A percentile compares a stretch with the other conserved stretches of the same genome.
Evolutionary conservation across 2,113 vertebrate species (phyloP).

Genomic region (Protobothrops mucrosquamatus): DNA sequence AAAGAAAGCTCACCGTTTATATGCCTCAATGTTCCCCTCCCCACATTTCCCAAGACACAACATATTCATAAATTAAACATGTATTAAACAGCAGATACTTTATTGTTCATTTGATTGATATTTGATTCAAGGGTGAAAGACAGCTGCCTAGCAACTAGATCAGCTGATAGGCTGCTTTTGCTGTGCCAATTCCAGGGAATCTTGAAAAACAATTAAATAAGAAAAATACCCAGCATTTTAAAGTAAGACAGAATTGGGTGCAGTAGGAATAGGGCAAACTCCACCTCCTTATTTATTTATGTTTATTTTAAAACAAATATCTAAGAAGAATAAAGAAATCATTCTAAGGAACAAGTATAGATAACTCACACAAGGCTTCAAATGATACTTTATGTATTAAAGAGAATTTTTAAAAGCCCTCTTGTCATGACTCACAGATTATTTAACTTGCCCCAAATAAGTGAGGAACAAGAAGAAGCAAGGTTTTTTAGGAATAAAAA

Average conservation of each 20-base stretch:
- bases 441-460: not conserved
- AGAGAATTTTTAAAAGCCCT: not conserved
- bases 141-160: slow-evolving; percentile 11
- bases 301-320: not conserved
- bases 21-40: not conserved
- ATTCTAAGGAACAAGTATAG: not conserved
- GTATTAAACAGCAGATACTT: not conserved
- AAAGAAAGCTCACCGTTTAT: not conserved
- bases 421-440: not conserved
- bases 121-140: not conserved
- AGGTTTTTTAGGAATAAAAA: not conserved
- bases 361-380: not conserved
- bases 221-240: not conserved
- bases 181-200: not conserved
- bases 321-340: not conserved
- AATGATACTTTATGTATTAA: not conserved
- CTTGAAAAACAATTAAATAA: not conserved
- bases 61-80: not conserved
- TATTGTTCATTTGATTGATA: slow-evolving; percentile 2
- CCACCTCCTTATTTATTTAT: not conserved
- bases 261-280: not conserved
- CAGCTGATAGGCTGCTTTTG: not conserved
- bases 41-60: not conserved
- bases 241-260: not conserved
- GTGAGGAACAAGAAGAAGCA: not conserved